Base-by-base conservation (phyloP, 2,797 vertebrate species). In the Triplophysa bombifrons region DNA sequence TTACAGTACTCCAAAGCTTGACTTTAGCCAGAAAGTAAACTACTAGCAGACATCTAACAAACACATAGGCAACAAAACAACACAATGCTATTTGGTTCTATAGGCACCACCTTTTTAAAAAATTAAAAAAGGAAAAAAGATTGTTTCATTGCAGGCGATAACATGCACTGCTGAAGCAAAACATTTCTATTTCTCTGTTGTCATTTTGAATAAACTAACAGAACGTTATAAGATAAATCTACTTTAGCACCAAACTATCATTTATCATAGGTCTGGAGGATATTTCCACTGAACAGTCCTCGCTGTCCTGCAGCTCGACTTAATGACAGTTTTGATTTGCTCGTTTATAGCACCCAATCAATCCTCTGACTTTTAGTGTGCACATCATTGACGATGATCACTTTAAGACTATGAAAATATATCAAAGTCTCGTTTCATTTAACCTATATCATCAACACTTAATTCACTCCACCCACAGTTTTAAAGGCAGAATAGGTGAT, bases 281-380 rank as follows among this genome's bases (percentile, higher is more conserved):
- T 58, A 46, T 74, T 64, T 55, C 34, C 6, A 6, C 34, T 67
- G 53, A 30, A 63, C 27, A 10, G 19, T 61, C n/a, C 34, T 50
- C 27, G 48, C 19, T 78, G 71, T 27, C 53, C 48, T 56, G 34
- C 48, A 30, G 38, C 17, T 55, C 4, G 34, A 30, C 10, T 44
- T n/a, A 75, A 67, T 58, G 17, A 50, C 48, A 22, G 51, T 66
- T 14, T 53, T 68, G 60, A 66, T 25, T 20, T n/a, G 44, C 19
- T 44, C n/a, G 75, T 72, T 30, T 72, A 66, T 30, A 51, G 41
- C 50, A 48, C 50, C 20, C 51, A 51, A 58, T 48, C 44, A 30
- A 64, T 65, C 73, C 53, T 22, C 20, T 51, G 10, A 20, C 22
- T 50, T 64, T 65, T 50, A 75, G 44, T 38, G 61, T 34, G 30